phyloP scores from a whole-genome alignment of 2,888 invertebrate species.

The Zelleria hepariella region DNA sequence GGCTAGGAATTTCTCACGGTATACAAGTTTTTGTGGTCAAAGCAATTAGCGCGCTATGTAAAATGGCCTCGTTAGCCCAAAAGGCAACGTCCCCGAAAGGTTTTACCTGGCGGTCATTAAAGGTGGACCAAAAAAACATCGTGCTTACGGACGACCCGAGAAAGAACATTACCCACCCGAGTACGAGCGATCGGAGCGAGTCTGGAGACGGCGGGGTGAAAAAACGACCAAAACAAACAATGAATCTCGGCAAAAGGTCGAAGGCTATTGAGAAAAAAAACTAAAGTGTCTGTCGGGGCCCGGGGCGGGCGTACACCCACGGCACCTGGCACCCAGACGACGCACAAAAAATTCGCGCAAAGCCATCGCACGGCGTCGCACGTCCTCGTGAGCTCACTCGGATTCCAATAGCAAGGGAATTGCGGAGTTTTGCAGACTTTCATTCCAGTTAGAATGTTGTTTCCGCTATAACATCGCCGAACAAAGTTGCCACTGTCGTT shows the following conservation, averaged over 20 bases:
- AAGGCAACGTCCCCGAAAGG: background rate
- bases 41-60: background rate
- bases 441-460: slow-evolving; percentile 7
- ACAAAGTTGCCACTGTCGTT: slow-evolving; percentile 4
- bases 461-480: slow-evolving; percentile 5
- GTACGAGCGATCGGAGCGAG: slow-evolving; percentile 9
- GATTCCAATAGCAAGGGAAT: slow-evolving; percentile 33
- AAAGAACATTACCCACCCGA: slow-evolving; percentile 16
- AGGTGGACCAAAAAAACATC: background rate
- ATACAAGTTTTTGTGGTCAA: background rate
- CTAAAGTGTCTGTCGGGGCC: slow-evolving; percentile 27
- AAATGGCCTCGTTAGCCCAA: background rate
- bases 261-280: slow-evolving; percentile 41
- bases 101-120: slow-evolving; percentile 5
- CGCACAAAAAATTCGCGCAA: slow-evolving; percentile 44
- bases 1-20: background rate
- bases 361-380: slow-evolving; percentile 13
- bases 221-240: slow-evolving; percentile 47
- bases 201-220: slow-evolving; percentile 28
- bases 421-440: slow-evolving; percentile 21
- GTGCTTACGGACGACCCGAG: slow-evolving; percentile 4
- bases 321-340: slow-evolving; percentile 61
- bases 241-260: slow-evolving; percentile 34
- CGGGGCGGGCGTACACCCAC: slow-evolving; percentile 26
- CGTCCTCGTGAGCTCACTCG: slow-evolving; percentile 11